A percentile compares a stretch with the other conserved stretches of the same genome.
Evolutionary conservation across 2,113 vertebrate species (phyloP).

Genomic region (Semicossyphus pulcher): DNA sequence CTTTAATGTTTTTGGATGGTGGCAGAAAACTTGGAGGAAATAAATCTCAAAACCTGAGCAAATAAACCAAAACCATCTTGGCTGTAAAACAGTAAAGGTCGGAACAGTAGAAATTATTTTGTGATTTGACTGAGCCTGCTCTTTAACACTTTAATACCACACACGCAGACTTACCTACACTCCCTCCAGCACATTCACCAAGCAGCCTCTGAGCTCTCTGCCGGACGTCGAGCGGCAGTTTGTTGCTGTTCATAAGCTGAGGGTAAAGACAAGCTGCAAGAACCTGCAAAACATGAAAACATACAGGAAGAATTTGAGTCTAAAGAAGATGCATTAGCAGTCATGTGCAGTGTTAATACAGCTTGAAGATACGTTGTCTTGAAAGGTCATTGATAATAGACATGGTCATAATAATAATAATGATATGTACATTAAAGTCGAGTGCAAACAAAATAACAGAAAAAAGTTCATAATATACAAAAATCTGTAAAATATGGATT

Average conservation of each 20-base stretch:
- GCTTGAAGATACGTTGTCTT: too few relatives aligned
- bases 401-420: too few relatives aligned
- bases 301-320: not conserved
- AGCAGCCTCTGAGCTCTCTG: constrained; percentile 74
- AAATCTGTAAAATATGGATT: too few relatives aligned
- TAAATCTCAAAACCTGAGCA: not conserved
- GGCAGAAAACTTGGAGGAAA: too few relatives aligned
- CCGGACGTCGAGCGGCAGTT: constrained; percentile 71
- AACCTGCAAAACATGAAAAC: constrained; percentile 65
- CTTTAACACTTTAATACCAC: not conserved
- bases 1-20: too few relatives aligned
- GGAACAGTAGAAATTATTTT: not conserved
- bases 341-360: too few relatives aligned
- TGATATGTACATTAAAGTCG: too few relatives aligned
- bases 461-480: too few relatives aligned
- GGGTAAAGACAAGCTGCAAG: constrained; percentile 80
- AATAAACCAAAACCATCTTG: too few relatives aligned
- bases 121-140: not conserved
- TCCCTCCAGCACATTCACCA: constrained; percentile 61
- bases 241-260: constrained; percentile 63
- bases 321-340: not conserved
- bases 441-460: too few relatives aligned
- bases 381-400: too few relatives aligned
- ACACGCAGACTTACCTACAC: constrained; percentile 70
- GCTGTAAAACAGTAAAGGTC: not conserved